Evolutionary conservation across 2,113 vertebrate genomes (phyloP), one percentile per base, ranked within the genome.

Genomic region (Embiotoca jacksoni): DNA sequence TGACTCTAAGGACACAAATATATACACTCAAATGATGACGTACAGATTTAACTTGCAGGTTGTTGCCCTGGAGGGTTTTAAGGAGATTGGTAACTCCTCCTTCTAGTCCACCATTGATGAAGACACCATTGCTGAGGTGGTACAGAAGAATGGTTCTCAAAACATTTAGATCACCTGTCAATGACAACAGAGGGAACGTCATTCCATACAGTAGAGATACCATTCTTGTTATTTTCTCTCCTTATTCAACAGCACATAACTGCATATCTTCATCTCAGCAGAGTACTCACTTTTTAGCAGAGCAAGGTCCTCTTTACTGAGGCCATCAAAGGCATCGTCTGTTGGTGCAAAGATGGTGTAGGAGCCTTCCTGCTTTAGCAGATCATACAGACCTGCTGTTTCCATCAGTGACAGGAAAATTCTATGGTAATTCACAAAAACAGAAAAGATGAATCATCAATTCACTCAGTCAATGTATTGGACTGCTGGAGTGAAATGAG

Each of bases 341-440:
- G 96, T 97, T 13, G 98, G 98, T 30, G 97, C 96, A 90, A 99
- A 99, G 6, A 98, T 88, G 4, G 98, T 99, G 95, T 96, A 98
- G 1, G 94, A 86, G 68, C 97, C 97, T 44, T 96, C 93, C 14
- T 78, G 91, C 46, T 88, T 95, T 16, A 99, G 90, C 66, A 99
- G 70, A 15, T 97, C 96, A 65, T 95, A 96, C 84, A 99, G 88
- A 62, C 93, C 96, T 47, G 97, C 98, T 66, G 90, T 94, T 93
- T 98, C 96, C 70, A 99, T 94, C 67, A 99, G 92, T 7, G 92
- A 94, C 79, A 99, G 94, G 93, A 99, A 99, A 84, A 95, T 79
- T 41, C 92, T 94, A 56, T 4, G 72, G 46, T 76, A 1, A 53
- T 52, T 31, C 7, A 39, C 1, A 6, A 37, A 49, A 62, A 57